Base-by-base conservation (phyloP, 2,888 invertebrate species). In the Andrena fulva region DNA sequence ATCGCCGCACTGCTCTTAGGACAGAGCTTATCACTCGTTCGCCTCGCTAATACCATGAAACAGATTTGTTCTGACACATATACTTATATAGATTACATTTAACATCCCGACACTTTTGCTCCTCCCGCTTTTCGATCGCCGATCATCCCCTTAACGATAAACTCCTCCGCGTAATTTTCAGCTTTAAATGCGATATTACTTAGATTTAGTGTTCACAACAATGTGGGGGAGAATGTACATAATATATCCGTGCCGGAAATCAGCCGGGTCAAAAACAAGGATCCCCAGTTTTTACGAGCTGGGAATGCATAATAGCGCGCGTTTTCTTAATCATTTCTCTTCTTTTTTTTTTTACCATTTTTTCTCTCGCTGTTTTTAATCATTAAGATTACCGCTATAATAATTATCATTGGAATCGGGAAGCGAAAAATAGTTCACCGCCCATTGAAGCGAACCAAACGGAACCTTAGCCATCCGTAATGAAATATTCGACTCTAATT, bases 121-220 rank as follows among this genome's bases (percentile, higher is more conserved):
- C 63, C 59, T 59, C 16, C 42, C 42, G 42, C 42, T 20, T 42
- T 42, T 69, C 20, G 56, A 71, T 50, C 33, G 42, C 56, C 33
- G 27, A 42, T 74, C 52, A 75, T 64, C 52, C 42, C 42, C 50
- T 63, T 79, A 71, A 56, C 24, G n/a, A 59, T 75, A 62, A 71
- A 48, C 52, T 52, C 56, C 42, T 62, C 63, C 75, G 80, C 82
- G 74, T 71, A 75, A 73, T 75, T 80, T 64, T 35, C 7, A 56
- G 68, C 52, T 67, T 35, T 62, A 64, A 63, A 72, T 42, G 52
- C 54, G 52, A 60, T 60, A 66, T 64, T 67, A 75, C 62, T 66
- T 84, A 82, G 62, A 77, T 74, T 82, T 82, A 74, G 10, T 74
- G 78, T 78, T 84, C 67, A 84, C 83, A 78, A 82, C 83, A 78